phyloP scores from a whole-genome alignment of 2,888 invertebrate species.

The Mesorhabditis sp. region DNA sequence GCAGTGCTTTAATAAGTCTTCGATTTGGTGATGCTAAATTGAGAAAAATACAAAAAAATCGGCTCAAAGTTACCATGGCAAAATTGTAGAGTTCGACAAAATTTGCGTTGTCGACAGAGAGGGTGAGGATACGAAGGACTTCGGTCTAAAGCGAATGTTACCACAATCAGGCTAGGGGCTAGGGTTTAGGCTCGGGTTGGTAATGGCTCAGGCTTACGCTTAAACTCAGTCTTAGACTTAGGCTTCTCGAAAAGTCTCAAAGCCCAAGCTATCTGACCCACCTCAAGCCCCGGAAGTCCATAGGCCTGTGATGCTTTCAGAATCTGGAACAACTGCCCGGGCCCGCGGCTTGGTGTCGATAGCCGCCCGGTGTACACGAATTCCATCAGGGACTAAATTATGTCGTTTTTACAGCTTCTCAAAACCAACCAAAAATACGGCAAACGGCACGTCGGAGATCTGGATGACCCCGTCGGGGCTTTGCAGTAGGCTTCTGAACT shows the following conservation, averaged over 20 bases:
- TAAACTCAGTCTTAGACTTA: background rate
- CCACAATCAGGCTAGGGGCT: background rate
- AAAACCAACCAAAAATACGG: constrained; percentile 78
- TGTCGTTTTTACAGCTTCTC: background rate
- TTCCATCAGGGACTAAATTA: constrained; percentile 83
- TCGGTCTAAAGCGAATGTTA: background rate
- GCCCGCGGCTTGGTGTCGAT: constrained; percentile 74
- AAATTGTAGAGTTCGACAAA: constrained; percentile 1
- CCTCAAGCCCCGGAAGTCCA: background rate
- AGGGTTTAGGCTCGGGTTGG: background rate
- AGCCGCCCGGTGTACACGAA: constrained; percentile 86
- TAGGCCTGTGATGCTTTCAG: background rate
- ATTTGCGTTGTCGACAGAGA: background rate
- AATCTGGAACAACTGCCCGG: constrained; percentile 62
- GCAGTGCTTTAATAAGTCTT: background rate
- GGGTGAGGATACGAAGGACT: constrained; percentile 4
- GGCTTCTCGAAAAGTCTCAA: background rate
- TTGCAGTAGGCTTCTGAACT: constrained; percentile 33
- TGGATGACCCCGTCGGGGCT: constrained; percentile 71
- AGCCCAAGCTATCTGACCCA: background rate
- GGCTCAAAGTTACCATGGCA: constrained; percentile 6
- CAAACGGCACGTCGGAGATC: constrained; percentile 85
- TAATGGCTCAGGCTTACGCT: background rate
- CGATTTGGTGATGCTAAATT: constrained; percentile 4
- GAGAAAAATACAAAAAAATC: background rate